Percentiles rank a stretch among this genome's conserved stretches.
Evolutionary conservation across 2,888 invertebrate genomes (phyloP).

Genomic region (Chrysina gloriosa): DNA sequence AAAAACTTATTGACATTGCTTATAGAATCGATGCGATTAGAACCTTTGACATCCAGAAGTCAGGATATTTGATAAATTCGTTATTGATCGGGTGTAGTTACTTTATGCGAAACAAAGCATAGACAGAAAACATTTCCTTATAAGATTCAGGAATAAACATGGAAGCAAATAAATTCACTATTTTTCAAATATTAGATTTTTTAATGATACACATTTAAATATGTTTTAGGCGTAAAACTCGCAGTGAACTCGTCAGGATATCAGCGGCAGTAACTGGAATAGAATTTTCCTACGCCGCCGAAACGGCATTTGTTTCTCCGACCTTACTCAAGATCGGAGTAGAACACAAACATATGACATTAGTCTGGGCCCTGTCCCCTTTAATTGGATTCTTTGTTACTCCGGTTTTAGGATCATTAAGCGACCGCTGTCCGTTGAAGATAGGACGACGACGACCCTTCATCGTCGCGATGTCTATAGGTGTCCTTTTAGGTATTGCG

Average conservation of each 20-base stretch:
- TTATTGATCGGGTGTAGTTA: too few relatives aligned
- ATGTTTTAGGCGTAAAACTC: conserved; percentile 77
- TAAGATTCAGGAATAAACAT: not conserved
- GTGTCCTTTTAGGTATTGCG: conserved; percentile 83
- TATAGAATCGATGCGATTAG: too few relatives aligned
- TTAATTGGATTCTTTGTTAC: conserved; percentile 94
- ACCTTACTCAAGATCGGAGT: conserved; percentile 93
- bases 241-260: conserved; percentile 84
- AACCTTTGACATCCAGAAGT: too few relatives aligned
- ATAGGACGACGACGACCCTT: conserved; percentile 92
- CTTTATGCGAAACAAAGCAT: too few relatives aligned
- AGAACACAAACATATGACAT: conserved; percentile 92
- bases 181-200: too few relatives aligned
- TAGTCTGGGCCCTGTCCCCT: conserved; percentile 96
- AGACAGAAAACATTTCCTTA: not conserved
- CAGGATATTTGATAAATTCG: too few relatives aligned
- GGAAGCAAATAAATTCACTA: too few relatives aligned
- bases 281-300: conserved; percentile 97
- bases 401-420: conserved; percentile 90
- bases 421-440: conserved; percentile 85
- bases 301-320: conserved; percentile 97
- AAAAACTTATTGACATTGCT: too few relatives aligned
- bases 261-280: conserved; percentile 98
- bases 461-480: conserved; percentile 87
- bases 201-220: not conserved